phyloP scores from a whole-genome alignment of 2,113 vertebrate species.

The Cinclus mexicanus region DNA sequence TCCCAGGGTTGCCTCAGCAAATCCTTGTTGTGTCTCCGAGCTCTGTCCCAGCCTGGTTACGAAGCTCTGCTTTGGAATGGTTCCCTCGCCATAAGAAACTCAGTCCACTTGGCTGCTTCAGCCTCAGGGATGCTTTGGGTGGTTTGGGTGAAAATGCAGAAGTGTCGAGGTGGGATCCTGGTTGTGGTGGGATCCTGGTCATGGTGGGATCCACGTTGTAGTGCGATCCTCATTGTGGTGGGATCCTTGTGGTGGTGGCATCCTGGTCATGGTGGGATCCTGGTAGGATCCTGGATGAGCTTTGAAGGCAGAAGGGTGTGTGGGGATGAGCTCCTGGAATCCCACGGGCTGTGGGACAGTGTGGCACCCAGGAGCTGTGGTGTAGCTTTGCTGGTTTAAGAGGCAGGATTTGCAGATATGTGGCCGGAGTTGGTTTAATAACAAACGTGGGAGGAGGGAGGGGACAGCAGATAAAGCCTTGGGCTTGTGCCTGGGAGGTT shows the following conservation, averaged over 20 bases:
- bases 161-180: not conserved
- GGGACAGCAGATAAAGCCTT: conserved; percentile 8
- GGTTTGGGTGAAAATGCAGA: not conserved
- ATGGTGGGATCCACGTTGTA: not conserved
- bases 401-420: conserved; percentile 7
- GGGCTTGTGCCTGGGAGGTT: not conserved
- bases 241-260: rapidly evolving
- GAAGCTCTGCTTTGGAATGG: rapidly evolving
- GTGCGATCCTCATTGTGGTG: rapidly evolving
- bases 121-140: not conserved
- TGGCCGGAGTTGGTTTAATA: not conserved
- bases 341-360: rapidly evolving
- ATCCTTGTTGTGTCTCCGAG: not conserved
- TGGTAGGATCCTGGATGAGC: not conserved
- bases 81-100: not conserved
- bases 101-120: not conserved
- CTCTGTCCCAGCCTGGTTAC: not conserved
- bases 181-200: rapidly evolving
- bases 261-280: not conserved
- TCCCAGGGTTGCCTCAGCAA: rapidly evolving
- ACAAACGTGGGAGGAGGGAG: conserved; percentile 30
- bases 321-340: not conserved
- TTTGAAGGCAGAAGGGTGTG: not conserved
- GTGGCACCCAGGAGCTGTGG: not conserved
- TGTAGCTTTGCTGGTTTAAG: not conserved